These are phyloP conservation scores for Ia io DNA, from an alignment of 2,113 vertebrate species.

Conservation along the genomic window DNA sequence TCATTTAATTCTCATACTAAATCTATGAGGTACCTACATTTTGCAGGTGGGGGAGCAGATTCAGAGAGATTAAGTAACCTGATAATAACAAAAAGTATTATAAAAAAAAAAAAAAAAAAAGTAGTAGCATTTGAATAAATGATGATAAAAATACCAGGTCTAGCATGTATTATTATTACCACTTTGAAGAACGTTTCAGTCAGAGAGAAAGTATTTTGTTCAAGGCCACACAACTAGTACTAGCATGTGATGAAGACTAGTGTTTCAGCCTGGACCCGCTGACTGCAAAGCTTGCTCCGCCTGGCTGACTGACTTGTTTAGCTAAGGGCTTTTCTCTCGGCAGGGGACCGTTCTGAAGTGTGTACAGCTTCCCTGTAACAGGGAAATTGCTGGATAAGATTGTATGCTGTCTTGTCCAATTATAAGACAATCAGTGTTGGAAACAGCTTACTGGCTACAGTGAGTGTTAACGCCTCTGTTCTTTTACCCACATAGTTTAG, in stretches of 20 bases:
- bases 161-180: neutral
- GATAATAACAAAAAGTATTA: neutral
- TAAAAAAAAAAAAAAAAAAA: neutral
- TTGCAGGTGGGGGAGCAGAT: neutral
- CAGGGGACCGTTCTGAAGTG: neutral
- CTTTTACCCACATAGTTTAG: neutral
- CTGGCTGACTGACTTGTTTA: constrained; percentile 46
- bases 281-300: neutral
- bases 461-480: neutral
- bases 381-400: constrained; percentile 50
- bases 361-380: neutral
- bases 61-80: neutral
- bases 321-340: constrained; percentile 39
- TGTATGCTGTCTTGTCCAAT: constrained; percentile 55
- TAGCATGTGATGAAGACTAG: neutral
- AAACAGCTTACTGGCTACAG: constrained; percentile 48
- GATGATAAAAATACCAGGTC: neutral
- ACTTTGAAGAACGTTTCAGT: neutral
- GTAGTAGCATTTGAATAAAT: neutral
- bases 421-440: constrained; percentile 43
- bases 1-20: neutral
- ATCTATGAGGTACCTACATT: neutral
- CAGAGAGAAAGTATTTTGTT: neutral
- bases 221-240: neutral
- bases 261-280: neutral